Evolutionary conservation across 2,797 vertebrate species (phyloP).

Genomic region (Rhyacichthys aspro): DNA sequence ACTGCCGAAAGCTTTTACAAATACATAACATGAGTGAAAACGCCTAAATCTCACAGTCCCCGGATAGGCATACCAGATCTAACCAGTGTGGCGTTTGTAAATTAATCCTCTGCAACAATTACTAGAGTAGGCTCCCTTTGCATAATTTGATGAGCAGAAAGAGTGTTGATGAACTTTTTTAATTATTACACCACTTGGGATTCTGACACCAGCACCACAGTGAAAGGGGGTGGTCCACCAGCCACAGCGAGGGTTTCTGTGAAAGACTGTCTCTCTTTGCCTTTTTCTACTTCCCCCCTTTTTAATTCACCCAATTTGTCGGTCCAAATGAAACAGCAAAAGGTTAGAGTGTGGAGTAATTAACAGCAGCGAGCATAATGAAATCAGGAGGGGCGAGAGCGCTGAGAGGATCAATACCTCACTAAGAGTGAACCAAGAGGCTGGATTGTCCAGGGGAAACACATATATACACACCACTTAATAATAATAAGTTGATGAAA

Average conservation of each 20-base stretch:
- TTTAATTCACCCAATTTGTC: constrained; percentile 93
- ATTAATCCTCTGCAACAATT: constrained; percentile 78
- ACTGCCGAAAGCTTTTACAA: constrained; percentile 32
- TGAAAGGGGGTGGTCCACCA: constrained; percentile 40
- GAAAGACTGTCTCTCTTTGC: constrained; percentile 44
- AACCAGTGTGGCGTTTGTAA: constrained; percentile 69
- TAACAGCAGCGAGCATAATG: constrained; percentile 88
- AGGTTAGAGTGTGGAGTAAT: constrained; percentile 91
- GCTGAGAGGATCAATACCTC: constrained; percentile 85
- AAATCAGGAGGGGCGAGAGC: constrained; percentile 84
- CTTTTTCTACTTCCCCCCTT: constrained; percentile 47
- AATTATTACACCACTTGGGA: constrained; percentile 79
- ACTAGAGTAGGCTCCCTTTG: constrained; percentile 70
- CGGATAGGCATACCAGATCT: constrained; percentile 56
- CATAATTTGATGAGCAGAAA: constrained; percentile 81
- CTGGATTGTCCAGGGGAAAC: constrained; percentile 79
- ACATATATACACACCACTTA: constrained; percentile 79
- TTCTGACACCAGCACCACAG: constrained; percentile 63
- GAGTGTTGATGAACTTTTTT: constrained; percentile 78
- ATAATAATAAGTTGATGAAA: constrained; percentile 85
- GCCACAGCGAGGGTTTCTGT: constrained; percentile 16
- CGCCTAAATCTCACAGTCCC: constrained; percentile 41
- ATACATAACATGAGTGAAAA: constrained; percentile 19
- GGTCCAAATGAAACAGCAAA: constrained; percentile 90
- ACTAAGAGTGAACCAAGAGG: constrained; percentile 70